Evolutionary conservation across 1,140 invertebrate species (phyloP).

Genomic region (honey bee (Apis mellifera)): DNA sequence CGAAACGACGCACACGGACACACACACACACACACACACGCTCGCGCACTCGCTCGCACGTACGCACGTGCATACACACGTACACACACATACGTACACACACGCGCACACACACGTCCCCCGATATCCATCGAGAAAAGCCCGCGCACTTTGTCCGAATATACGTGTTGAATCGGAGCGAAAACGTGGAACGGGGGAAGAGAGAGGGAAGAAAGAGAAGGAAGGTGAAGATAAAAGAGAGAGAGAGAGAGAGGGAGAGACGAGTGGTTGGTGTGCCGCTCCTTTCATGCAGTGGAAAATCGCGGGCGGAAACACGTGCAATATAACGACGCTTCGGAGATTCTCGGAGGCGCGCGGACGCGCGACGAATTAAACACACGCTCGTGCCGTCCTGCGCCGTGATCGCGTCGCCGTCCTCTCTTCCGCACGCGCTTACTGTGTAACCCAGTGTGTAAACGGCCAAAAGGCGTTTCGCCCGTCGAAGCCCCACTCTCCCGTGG

Average conservation of each 20-base stretch:
- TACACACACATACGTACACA: background rate
- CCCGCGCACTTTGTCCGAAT: constrained; percentile 7
- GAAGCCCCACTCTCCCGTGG: too few species aligned
- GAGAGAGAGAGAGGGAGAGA: background rate
- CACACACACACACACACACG: background rate
- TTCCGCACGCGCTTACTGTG: background rate
- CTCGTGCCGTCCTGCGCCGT: constrained; percentile 41
- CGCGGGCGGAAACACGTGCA: constrained; percentile 36
- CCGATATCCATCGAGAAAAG: constrained; percentile 1
- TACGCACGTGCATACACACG: background rate
- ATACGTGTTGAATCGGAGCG: background rate
- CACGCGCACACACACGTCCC: background rate
- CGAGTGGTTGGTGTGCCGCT: background rate
- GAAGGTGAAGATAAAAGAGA: too few species aligned
- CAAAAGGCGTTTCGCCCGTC: too few species aligned
- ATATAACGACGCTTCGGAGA: constrained; percentile 26
- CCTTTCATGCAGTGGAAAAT: constrained; percentile 18
- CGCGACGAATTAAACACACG: constrained; percentile 39
- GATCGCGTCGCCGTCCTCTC: background rate
- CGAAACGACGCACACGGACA: constrained; percentile 8
- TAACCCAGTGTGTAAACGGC: too few species aligned
- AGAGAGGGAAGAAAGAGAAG: background rate
- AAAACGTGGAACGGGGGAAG: background rate
- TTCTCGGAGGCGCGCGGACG: constrained; percentile 18
- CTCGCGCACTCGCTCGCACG: too few species aligned